Evolutionary conservation across 1,140 invertebrate species (phyloP).

Genomic region (Musca domestica): DNA sequence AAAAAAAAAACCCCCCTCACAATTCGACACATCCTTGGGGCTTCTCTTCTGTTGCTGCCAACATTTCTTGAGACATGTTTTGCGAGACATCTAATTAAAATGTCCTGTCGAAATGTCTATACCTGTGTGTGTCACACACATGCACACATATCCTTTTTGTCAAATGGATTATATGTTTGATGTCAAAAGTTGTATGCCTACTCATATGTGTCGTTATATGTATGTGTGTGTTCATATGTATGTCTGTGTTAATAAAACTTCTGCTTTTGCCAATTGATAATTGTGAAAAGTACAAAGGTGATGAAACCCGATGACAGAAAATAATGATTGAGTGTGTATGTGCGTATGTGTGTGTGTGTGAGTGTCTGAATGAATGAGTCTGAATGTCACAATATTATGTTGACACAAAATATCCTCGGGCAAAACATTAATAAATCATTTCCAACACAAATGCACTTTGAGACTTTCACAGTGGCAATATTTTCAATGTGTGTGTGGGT

Average conservation of each 20-base stretch:
- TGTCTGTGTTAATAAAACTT: not conserved
- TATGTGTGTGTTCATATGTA: not conserved
- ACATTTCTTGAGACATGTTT: too few species aligned
- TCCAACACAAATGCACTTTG: conserved; percentile 20
- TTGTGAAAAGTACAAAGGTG: not conserved
- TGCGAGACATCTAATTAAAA: too few species aligned
- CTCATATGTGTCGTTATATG: not conserved
- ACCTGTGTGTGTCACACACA: too few species aligned
- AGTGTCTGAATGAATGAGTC: conserved; percentile 13
- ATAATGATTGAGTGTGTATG: not conserved
- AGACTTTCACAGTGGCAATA: conserved; percentile 16
- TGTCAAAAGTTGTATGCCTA: too few species aligned
- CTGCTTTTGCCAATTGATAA: not conserved
- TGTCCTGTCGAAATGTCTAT: too few species aligned
- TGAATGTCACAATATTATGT: conserved; percentile 24
- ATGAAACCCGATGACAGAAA: not conserved
- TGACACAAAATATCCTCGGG: conserved; percentile 24
- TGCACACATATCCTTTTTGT: too few species aligned
- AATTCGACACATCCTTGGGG: too few species aligned
- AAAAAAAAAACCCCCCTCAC: too few species aligned
- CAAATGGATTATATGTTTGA: too few species aligned
- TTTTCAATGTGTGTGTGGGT: not conserved
- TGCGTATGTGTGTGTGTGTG: not conserved
- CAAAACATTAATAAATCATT: conserved; percentile 25
- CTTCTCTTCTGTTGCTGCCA: too few species aligned